Base-by-base conservation (phyloP, 2,888 invertebrate genomes). In the Fissipunctia ypsillon region DNA sequence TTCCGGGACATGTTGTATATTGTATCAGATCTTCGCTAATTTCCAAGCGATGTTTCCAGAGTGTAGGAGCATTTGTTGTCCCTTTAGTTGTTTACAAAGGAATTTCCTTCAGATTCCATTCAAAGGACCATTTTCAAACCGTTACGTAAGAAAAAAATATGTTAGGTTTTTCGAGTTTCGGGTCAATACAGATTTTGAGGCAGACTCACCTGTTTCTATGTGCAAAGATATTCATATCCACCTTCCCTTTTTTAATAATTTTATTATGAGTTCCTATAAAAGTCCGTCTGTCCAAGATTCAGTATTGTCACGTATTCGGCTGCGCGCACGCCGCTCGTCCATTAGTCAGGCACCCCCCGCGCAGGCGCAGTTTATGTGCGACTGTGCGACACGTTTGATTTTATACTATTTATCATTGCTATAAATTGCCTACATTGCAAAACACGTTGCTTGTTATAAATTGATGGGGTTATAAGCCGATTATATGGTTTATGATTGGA, bases 311-410 rank as follows among this genome's bases (percentile, higher is more conserved):
- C 93, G 93, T 92, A 89, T 85, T 80, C 71, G 77, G 85, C 78
- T 84, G 83, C 83, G 84, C 89, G 90, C 92, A 90, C 91, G 89
- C 80, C 87, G 90, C 82, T 82, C 85, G 85, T 78, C 76, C 91
- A 93, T 94, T 93, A 91, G 87, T 94, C 91, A 91, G 78, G 77
- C 87, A 59, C 80, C 82, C 84, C 84, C 77, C 84, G 83, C 91
- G 84, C 91, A 82, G 88, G 89, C 90, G 91, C 90, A 90, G 87
- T 93, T 92, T 92, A 91, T 91, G 86, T 84, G 74, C 86, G 83
- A 88, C 91, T 91, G 85, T 84, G 75, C 85, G 84, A 89, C 91
- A 92, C 90, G 93, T 92, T 91, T 93, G 91, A 93, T 93, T 88
- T 80, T 80, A 84, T 85, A 83, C 75, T 78, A 84, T 84, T 86